These are phyloP conservation scores for Antheraea mylitta DNA, from an alignment of 1,140 invertebrate species.

Conservation along the genomic window DNA sequence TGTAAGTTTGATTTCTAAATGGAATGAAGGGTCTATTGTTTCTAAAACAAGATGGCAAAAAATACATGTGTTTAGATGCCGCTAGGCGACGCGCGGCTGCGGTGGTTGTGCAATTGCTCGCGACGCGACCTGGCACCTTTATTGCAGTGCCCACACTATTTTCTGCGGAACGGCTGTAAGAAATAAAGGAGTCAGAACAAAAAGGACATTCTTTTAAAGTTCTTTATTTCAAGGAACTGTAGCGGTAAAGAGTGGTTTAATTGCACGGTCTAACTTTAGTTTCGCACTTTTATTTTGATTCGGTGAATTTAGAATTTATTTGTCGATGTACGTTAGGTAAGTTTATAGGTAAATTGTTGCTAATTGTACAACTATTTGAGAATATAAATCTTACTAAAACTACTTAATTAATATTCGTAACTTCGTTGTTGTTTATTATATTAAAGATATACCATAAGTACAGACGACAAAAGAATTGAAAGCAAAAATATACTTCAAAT, in stretches of 20 bases:
- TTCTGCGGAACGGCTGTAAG: conserved; percentile 54
- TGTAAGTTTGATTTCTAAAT: not conserved
- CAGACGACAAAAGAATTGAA: too few species aligned
- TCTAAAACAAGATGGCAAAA: not conserved
- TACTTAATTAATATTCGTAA: too few species aligned
- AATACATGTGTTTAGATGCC: conserved; percentile 18
- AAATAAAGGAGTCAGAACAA: conserved; percentile 65
- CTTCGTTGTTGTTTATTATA: too few species aligned
- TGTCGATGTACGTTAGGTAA: conserved; percentile 29
- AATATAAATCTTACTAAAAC: too few species aligned
- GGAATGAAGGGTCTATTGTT: not conserved
- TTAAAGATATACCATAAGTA: too few species aligned
- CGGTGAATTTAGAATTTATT: conserved; percentile 57
- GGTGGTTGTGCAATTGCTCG: conserved; percentile 55
- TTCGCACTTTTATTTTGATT: conserved; percentile 56
- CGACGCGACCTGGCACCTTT: conserved; percentile 42
- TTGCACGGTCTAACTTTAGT: conserved; percentile 64
- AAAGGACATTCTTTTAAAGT: conserved; percentile 65
- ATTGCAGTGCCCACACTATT: conserved; percentile 60
- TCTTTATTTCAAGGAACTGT: conserved; percentile 71
- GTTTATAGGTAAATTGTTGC: not conserved
- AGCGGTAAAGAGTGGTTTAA: conserved; percentile 71
- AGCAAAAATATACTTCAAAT: too few species aligned
- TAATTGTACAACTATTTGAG: too few species aligned
- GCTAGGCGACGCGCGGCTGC: conserved; percentile 15